Base-by-base conservation (phyloP, 2,797 vertebrate species). In the Darevskia nairensis region DNA sequence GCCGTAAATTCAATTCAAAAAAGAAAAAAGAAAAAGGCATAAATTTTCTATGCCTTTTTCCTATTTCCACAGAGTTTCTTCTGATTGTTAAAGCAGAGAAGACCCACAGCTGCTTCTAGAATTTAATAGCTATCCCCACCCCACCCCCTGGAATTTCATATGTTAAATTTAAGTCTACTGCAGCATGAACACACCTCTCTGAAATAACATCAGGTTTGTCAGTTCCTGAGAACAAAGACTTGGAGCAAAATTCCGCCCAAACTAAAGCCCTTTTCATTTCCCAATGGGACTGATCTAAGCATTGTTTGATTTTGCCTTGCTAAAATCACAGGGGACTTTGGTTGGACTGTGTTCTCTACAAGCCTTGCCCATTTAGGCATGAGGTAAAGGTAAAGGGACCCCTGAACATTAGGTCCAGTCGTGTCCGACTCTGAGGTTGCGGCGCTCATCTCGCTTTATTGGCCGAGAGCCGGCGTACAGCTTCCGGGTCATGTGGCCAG, bases 51-150 rank as follows among this genome's bases (percentile, higher is more conserved):
- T 75, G 41, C 79, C 32, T 25, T n/a, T 74, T 44, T 55, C 80
- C 46, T 71, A 44, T 27, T 35, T 55, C 50, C 61, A 64, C 75
- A 25, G 46, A 86, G 39, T 77, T 81, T 39, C 32, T 68, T 81
- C 85, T 66, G 32, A 89, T 69, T 35, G 55, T 82, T 41, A 80
- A 82, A 82, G n/a, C 66, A 87, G 44, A 86, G 61, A 83, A 72
- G 15, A 9, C 59, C 17, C 68, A 21, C 32, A 41, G 55, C 55
- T 61, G 32, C 80, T 61, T 69, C 35, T 21, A 86, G 74, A 86
- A 39, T 44, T 46, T 64, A 83, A 82, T n/a, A 25, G 29, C 55
- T 44, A 64, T 32, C 19, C 46, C 29, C 27, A 35, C 35, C 74
- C 39, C 32, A 8, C 50, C 15, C 25, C 10, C 13, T n/a, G 55